phyloP scores from a whole-genome alignment of 2,888 invertebrate species.

The Lacanobia wlatinum region DNA sequence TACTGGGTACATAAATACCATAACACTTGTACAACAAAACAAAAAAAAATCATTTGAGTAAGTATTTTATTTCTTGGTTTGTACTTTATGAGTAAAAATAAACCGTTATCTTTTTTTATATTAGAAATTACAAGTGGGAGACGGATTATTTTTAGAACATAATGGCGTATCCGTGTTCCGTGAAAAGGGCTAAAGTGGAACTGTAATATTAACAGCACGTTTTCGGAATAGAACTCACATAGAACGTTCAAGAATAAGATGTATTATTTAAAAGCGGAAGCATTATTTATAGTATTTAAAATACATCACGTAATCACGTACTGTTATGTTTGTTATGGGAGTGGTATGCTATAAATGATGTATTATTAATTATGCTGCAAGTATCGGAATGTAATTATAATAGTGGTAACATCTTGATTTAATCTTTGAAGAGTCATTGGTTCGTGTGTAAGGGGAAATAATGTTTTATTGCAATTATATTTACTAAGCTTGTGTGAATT shows the following conservation, averaged over 20 bases:
- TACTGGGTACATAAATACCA: too few relatives aligned
- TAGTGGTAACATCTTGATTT: neutral
- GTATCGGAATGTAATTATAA: conserved; percentile 11
- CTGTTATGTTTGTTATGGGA: conserved; percentile 1
- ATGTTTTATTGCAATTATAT: neutral
- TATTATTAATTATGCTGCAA: conserved; percentile 6
- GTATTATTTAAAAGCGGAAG: neutral
- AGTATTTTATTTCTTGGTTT: too few relatives aligned
- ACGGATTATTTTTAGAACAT: neutral
- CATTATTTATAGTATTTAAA: conserved; percentile 13
- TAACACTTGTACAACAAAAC: too few relatives aligned
- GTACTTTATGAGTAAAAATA: too few relatives aligned
- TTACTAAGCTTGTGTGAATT: neutral
- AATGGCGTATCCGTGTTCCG: neutral
- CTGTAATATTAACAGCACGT: neutral
- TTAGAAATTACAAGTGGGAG: neutral
- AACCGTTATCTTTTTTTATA: neutral
- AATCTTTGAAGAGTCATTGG: neutral
- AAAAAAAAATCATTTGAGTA: too few relatives aligned
- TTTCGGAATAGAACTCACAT: neutral
- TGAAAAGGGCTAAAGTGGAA: neutral
- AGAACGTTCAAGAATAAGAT: neutral
- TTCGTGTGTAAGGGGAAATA: neutral
- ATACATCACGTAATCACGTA: conserved; percentile 45
- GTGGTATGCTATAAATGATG: conserved; percentile 9